These are phyloP conservation scores for Drosophila bocki DNA, from an alignment of 1,140 invertebrate species.

Conservation along the genomic window DNA sequence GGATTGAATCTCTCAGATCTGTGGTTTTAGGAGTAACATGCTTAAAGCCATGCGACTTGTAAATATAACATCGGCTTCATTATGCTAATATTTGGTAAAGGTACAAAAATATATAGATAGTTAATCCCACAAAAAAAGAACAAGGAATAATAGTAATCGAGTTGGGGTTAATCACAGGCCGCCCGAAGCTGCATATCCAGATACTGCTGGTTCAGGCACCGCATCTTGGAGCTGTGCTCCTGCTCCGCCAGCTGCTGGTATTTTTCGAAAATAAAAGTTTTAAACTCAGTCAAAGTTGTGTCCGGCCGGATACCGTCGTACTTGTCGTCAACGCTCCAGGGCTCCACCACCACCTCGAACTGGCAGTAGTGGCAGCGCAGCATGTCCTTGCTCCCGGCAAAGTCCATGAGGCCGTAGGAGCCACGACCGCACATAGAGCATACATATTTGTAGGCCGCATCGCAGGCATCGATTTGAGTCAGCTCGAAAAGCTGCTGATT, in stretches of 20 bases:
- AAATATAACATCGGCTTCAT: not conserved
- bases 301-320: slow-evolving; percentile 33
- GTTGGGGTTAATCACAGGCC: slow-evolving; percentile 6
- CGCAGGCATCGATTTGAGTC: slow-evolving; percentile 47
- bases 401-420: slow-evolving; percentile 45
- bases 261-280: slow-evolving; percentile 35
- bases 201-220: slow-evolving; percentile 38
- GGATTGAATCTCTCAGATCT: no score
- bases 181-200: slow-evolving; percentile 5
- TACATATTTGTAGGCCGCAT: slow-evolving; percentile 42
- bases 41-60: no score
- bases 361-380: slow-evolving; percentile 68
- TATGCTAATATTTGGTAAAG: not conserved
- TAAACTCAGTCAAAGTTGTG: slow-evolving; percentile 44
- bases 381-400: slow-evolving; percentile 9
- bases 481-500: slow-evolving; percentile 47
- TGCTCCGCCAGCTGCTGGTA: slow-evolving; percentile 30
- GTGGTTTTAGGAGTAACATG: no score
- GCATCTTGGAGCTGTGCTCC: slow-evolving; percentile 55
- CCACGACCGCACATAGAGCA: slow-evolving; percentile 48
- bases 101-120: not conserved
- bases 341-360: slow-evolving; percentile 60
- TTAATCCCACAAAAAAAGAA: slow-evolving; percentile 5
- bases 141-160: not conserved
- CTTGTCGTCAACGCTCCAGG: not conserved